phyloP scores from a whole-genome alignment of 2,888 invertebrate genomes.

The Phania funesta region DNA sequence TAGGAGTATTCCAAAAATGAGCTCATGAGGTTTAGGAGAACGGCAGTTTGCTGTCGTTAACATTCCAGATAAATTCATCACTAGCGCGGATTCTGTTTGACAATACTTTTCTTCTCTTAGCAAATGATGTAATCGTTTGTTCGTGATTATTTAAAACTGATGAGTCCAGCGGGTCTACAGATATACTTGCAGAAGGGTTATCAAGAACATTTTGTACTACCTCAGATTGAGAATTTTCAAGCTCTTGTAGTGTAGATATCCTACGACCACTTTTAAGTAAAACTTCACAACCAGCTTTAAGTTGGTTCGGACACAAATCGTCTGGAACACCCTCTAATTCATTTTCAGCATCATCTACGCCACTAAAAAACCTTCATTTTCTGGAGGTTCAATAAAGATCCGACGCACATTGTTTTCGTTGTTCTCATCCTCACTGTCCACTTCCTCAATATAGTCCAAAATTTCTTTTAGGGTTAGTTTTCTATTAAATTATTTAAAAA shows the following conservation, averaged over 20 bases:
- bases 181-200: background rate
- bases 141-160: background rate
- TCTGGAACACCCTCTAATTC: background rate
- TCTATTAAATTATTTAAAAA: too few species aligned
- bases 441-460: too few species aligned
- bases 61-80: background rate
- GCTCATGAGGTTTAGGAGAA: too few species aligned
- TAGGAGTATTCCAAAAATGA: too few species aligned
- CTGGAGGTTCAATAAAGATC: background rate
- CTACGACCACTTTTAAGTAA: background rate
- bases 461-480: too few species aligned
- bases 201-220: background rate
- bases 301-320: background rate
- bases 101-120: background rate
- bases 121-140: background rate
- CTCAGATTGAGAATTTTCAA: background rate
- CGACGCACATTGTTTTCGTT: too few species aligned
- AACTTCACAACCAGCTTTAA: background rate
- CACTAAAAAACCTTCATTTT: background rate
- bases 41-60: background rate
- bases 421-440: too few species aligned
- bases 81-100: background rate
- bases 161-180: background rate
- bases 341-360: background rate
- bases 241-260: background rate